A percentile compares a stretch with the other conserved stretches of the same genome.
Evolutionary conservation across 2,888 invertebrate genomes (phyloP).

Genomic region (Zygaena filipendulae): DNA sequence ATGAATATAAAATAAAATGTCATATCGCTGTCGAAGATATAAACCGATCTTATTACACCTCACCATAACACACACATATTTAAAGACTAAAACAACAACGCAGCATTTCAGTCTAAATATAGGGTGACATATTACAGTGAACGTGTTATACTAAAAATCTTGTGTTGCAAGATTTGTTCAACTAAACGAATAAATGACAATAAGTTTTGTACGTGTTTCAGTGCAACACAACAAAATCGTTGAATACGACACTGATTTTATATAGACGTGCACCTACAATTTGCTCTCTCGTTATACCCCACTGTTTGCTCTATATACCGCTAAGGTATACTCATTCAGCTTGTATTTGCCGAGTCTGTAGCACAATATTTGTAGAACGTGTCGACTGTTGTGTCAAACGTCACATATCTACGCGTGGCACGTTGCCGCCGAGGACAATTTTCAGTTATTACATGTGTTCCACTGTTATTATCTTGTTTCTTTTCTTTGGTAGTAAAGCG

Average conservation of each 20-base stretch:
- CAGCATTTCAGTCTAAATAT: too few relatives aligned
- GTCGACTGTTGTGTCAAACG: constrained; percentile 53
- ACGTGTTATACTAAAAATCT: too few relatives aligned
- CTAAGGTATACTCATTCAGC: constrained; percentile 36
- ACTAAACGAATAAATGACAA: too few relatives aligned
- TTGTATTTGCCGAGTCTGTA: constrained; percentile 57
- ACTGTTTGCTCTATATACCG: constrained; percentile 43
- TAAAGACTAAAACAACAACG: too few relatives aligned
- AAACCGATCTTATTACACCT: too few relatives aligned
- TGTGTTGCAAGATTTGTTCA: too few relatives aligned
- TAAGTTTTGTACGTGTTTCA: constrained; percentile 45
- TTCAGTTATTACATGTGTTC: constrained; percentile 55
- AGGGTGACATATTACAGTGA: too few relatives aligned
- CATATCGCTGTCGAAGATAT: too few relatives aligned
- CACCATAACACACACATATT: too few relatives aligned
- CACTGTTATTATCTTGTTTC: constrained; percentile 50
- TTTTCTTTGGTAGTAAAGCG: constrained; percentile 54
- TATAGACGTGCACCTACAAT: constrained; percentile 38
- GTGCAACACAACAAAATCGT: constrained; percentile 39
- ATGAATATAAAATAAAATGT: too few relatives aligned
- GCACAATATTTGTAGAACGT: constrained; percentile 66
- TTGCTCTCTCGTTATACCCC: constrained; percentile 40
- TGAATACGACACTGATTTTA: constrained; percentile 46
- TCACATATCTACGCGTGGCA: constrained; percentile 59
- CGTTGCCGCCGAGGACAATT: constrained; percentile 42